Base-by-base conservation (phyloP, 1,140 invertebrate genomes). In the Coenobita brevimanus region DNA sequence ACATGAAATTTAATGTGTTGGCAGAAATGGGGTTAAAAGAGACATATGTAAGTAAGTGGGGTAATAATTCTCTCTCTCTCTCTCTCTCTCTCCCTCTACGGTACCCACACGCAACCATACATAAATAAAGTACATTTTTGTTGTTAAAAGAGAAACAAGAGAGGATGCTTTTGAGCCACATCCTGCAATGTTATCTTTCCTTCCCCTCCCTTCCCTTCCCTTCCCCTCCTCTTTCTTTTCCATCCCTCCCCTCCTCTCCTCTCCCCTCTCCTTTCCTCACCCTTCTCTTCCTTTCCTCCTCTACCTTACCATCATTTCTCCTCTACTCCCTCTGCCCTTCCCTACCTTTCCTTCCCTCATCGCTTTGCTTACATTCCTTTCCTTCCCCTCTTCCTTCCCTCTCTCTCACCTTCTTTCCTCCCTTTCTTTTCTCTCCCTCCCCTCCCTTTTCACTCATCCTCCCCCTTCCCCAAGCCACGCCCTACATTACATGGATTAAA, bases 51-150 rank as follows among this genome's bases (percentile, higher is more conserved):
- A n/a, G n/a, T n/a, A n/a, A n/a, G n/a, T n/a, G n/a, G n/a, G n/a
- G n/a, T n/a, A n/a, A n/a, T n/a, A n/a, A n/a, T n/a, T 36, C 73
- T 76, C 73, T 46, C 33, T 76, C 73, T 76, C 41, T 76, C 41
- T 46, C 33, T 36, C 41, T 36, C 73, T 36, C 33, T 76, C 33
- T 76, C 41, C 24, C 41, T 46, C 73, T 46, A 27, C 24, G n/a
- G 27, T n/a, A 33, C 41, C 13, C 13, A 33, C 33, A 76, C 10
- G 38, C 8, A 6, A 46, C 2, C 41, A 15, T 15, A 0, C 1
- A 38, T 46, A n/a, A 46, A 27, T 38, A 10, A 76, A 76, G 24
- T 46, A 10, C 54, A 10, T n/a, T n/a, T n/a, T n/a, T n/a, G n/a
- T n/a, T n/a, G n/a, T n/a, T n/a, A n/a, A n/a, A n/a, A n/a, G n/a